Conservation (phyloP, 2,113 vertebrate species). For the Pollimyrus isidori region DNA sequence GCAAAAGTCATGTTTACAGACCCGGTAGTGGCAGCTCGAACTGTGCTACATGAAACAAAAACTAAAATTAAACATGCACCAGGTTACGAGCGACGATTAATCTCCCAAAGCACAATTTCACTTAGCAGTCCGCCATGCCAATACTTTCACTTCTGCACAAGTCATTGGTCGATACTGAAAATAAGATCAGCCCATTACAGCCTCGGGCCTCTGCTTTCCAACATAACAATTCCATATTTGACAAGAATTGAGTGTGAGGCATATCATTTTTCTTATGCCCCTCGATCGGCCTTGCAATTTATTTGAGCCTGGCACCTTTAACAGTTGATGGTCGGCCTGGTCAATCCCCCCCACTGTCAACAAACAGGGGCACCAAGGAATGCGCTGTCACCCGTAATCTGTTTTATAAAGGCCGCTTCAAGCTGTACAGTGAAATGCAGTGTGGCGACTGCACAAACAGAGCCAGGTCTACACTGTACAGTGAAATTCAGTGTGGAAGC, state of each 20-base stretch:
- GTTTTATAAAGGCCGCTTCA: not conserved
- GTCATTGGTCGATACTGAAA: conserved; percentile 24
- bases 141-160: conserved; percentile 20
- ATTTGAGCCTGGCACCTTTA: not conserved
- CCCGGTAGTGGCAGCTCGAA: not conserved
- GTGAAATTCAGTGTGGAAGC: not conserved
- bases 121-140: conserved; percentile 19
- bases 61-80: not conserved
- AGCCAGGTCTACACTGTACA: not conserved
- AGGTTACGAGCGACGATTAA: conserved; percentile 11
- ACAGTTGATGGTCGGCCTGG: not conserved
- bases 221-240: conserved; percentile 22
- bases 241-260: conserved; percentile 18
- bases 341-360: not conserved
- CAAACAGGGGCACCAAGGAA: not conserved
- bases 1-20: not conserved
- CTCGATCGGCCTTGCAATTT: not conserved
- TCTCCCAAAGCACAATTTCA: conserved; percentile 12
- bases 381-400: not conserved
- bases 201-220: conserved; percentile 13
- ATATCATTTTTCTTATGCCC: conserved; percentile 19
- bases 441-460: not conserved
- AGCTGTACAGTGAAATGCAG: not conserved
- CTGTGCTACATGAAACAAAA: not conserved
- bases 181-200: conserved; percentile 20